Percentiles rank a stretch among this genome's conserved stretches.
Conservation (phyloP, 2,113 vertebrate genomes). For the Pandion haliaetus region DNA sequence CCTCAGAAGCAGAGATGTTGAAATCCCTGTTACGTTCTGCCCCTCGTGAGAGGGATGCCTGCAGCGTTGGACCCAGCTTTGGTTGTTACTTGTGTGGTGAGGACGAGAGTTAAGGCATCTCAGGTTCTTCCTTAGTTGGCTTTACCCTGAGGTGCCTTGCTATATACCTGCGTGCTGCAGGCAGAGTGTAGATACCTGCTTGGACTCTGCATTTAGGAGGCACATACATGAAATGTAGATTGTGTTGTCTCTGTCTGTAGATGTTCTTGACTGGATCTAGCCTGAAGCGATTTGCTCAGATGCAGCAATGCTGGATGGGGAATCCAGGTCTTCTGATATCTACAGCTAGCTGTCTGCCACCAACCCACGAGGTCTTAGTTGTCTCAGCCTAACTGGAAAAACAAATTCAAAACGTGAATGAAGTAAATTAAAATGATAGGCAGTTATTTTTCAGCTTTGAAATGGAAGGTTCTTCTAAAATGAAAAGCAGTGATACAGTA, state of each 20-base stretch:
- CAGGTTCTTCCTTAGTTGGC: not conserved
- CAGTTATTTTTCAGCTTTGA: not conserved
- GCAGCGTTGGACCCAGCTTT: fast-evolving
- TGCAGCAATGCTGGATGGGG: not conserved
- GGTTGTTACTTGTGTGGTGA: fast-evolving
- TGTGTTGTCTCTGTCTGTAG: not conserved
- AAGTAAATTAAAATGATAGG: not conserved
- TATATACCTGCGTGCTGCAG: not conserved
- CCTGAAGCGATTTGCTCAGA: not conserved
- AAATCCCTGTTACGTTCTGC: not conserved
- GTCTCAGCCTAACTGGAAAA: not conserved
- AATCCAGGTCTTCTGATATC: not conserved
- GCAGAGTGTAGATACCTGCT: not conserved
- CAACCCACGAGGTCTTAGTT: not conserved
- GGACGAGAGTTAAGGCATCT: not conserved
- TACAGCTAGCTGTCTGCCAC: not conserved
- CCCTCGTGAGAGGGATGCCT: not conserved
- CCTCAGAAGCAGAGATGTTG: not conserved
- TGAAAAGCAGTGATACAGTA: not conserved
- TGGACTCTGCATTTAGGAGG: not conserved
- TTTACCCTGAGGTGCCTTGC: not conserved
- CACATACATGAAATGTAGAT: not conserved
- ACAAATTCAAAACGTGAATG: not conserved
- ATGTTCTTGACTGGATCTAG: not conserved
- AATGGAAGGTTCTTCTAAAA: not conserved